Evolutionary conservation across 2,888 invertebrate species (phyloP), one percentile per base, ranked within the genome.

Genomic region (Polia nebulosa): DNA sequence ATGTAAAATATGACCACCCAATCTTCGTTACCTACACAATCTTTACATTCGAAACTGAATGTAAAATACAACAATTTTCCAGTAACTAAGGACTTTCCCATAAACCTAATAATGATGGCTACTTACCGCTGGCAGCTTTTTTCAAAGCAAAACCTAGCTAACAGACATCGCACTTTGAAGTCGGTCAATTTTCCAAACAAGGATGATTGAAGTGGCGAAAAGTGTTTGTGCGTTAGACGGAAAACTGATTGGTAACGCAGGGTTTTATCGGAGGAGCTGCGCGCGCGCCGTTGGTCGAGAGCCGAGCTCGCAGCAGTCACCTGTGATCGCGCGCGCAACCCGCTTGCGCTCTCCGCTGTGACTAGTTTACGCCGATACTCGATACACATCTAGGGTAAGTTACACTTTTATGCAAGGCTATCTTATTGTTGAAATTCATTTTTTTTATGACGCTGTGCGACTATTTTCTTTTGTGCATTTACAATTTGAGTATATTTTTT

Each of bases 261-360:
- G 72, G 76, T 76, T 73, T 76, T 76, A 81, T 83, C 81, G 59
- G 63, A 63, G 59, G 13, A 60, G 58, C 56, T 75, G 81, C 76
- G 76, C 68, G 76, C 71, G 75, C 79, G 65, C 61, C 62, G 71
- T 39, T 9, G 32, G 29, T 32, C 36, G 25, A n/a, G 17, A 17
- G n/a, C 7, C 39, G 39, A 20, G 60, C 27, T 32, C 32, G 32
- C 65, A 53, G 76, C 86, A 84, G 87, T 87, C 78, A 76, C 76
- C 83, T 85, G 85, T 82, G 84, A 82, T 76, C 85, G 79, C 78
- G 85, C 84, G 77, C 67, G 77, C 69, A 52, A 52, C 44, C 15
- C 69, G 74, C 84, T 74, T 70, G 81, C 83, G 77, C 83, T 67
- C 72, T 61, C 27, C 17, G 74, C 44, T 69, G 78, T 55, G 72